These are phyloP conservation scores for Momotus momota DNA, from an alignment of 2,797 vertebrate genomes.

Conservation along the genomic window DNA sequence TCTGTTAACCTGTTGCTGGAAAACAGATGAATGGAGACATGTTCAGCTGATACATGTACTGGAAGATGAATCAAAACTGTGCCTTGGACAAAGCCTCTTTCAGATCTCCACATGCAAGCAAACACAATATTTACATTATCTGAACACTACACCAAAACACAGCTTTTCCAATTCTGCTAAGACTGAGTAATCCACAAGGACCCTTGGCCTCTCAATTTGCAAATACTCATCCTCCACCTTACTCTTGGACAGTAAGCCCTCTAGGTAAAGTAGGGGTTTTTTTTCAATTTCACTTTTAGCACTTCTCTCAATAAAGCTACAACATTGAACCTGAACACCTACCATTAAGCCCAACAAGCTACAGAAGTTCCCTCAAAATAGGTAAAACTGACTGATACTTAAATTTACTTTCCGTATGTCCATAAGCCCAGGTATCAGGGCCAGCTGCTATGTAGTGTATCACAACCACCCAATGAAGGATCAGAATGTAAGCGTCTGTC, in stretches of 20 bases:
- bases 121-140: not conserved
- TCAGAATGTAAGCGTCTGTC: not conserved
- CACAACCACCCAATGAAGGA: fast-evolving
- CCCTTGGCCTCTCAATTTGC: too few relatives aligned
- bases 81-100: not conserved
- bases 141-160: not conserved
- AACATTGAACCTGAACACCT: not conserved
- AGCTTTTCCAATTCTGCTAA: not conserved
- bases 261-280: not conserved
- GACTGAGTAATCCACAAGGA: too few relatives aligned
- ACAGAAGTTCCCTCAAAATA: not conserved
- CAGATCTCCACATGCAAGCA: not conserved
- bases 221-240: too few relatives aligned
- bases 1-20: not conserved
- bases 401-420: not conserved
- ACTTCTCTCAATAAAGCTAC: not conserved
- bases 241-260: not conserved
- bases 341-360: not conserved
- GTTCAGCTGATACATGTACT: not conserved
- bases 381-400: not conserved
- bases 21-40: not conserved
- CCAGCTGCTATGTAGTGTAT: not conserved
- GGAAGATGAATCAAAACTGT: not conserved
- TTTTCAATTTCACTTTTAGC: not conserved
- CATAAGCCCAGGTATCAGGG: not conserved